Evolutionary conservation across 2,113 vertebrate genomes (phyloP).

Genomic region (Dasyurus viverrinus): DNA sequence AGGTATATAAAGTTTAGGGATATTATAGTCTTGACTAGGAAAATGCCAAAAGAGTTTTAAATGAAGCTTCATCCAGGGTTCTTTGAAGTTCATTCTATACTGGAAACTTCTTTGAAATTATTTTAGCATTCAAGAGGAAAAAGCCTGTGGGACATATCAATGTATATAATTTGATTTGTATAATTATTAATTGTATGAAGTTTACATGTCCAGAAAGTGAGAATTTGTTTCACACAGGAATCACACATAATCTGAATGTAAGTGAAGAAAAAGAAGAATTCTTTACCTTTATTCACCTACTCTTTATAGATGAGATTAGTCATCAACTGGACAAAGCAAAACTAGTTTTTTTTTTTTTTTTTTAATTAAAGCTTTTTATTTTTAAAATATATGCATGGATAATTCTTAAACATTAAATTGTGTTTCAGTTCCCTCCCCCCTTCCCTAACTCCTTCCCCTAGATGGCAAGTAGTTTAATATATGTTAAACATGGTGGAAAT

Average conservation of each 20-base stretch:
- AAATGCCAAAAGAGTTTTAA: neutral
- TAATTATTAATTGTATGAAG: neutral
- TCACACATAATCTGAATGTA: neutral
- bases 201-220: neutral
- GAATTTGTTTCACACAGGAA: neutral
- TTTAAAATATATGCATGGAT: too few relatives aligned
- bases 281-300: neutral
- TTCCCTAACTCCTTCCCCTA: too few relatives aligned
- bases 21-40: neutral
- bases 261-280: neutral
- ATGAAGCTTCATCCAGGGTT: neutral
- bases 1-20: neutral
- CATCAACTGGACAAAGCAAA: neutral
- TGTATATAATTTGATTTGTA: neutral
- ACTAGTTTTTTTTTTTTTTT: neutral
- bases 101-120: neutral
- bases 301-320: neutral
- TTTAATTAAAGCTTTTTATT: too few relatives aligned
- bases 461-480: too few relatives aligned
- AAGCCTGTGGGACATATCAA: neutral
- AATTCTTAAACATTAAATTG: too few relatives aligned
- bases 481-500: too few relatives aligned
- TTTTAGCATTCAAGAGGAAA: neutral
- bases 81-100: neutral
- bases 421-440: too few relatives aligned